These are phyloP conservation scores for Caenorhabditis inopinata DNA, from an alignment of 1,140 invertebrate genomes.

Conservation along the genomic window DNA sequence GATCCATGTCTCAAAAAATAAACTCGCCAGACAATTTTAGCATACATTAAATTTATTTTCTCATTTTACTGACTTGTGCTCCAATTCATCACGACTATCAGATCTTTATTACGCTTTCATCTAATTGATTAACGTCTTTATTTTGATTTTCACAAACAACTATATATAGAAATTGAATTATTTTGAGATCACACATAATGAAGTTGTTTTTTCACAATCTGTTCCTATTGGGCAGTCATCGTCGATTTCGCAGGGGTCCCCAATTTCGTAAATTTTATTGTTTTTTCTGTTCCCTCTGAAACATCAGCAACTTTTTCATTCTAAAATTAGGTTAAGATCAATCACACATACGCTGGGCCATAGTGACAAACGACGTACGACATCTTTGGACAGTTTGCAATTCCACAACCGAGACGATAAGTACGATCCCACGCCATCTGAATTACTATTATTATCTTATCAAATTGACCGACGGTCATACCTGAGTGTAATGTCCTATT, in stretches of 20 bases:
- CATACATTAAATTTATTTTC: background rate
- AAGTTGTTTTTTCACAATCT: slow-evolving; percentile 24
- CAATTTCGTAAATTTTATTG: slow-evolving; percentile 36
- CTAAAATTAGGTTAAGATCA: background rate
- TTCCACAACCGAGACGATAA: slow-evolving; percentile 37
- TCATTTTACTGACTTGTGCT: background rate
- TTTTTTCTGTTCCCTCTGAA: slow-evolving; percentile 40
- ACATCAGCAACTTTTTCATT: background rate
- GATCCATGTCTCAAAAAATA: slow-evolving; percentile 11
- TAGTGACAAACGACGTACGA: slow-evolving; percentile 42
- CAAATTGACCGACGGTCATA: background rate
- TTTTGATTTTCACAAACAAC: background rate
- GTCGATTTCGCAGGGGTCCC: slow-evolving; percentile 11
- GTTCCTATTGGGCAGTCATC: slow-evolving; percentile 33
- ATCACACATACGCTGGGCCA: slow-evolving; percentile 35
- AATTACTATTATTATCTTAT: slow-evolving; percentile 14
- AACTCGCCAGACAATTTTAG: background rate
- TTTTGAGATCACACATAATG: slow-evolving; percentile 31
- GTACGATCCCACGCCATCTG: slow-evolving; percentile 43
- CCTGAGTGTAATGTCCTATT: slow-evolving; percentile 43
- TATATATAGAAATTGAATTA: background rate
- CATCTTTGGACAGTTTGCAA: slow-evolving; percentile 39
- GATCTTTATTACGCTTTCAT: slow-evolving; percentile 28
- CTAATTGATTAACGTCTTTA: background rate
- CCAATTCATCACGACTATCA: background rate